Conservation (phyloP, 2,888 invertebrate species). For the Boloria selene region DNA sequence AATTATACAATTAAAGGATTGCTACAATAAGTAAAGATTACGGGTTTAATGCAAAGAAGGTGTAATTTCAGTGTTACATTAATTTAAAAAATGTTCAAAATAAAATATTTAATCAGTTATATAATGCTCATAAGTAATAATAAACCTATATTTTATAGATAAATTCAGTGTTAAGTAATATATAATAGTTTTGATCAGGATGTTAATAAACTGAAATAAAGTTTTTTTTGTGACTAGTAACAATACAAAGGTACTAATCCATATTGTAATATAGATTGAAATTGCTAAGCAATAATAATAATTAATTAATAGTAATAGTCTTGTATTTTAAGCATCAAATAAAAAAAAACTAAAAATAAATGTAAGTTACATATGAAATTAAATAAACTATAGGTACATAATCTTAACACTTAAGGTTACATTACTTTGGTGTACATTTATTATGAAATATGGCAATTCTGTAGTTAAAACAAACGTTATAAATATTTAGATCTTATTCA, state of each 20-base stretch:
- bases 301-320: constrained; percentile 9
- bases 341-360: constrained; percentile 39
- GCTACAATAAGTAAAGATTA: background rate
- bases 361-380: constrained; percentile 39
- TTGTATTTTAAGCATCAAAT: constrained; percentile 17
- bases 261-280: constrained; percentile 16
- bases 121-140: too few species aligned
- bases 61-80: background rate
- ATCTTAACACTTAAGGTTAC: constrained; percentile 51
- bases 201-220: constrained; percentile 5
- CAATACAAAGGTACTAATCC: constrained; percentile 29
- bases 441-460: constrained; percentile 24
- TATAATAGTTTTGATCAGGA: background rate
- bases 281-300: constrained; percentile 8
- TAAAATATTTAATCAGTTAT: too few species aligned
- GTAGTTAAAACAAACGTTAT: constrained; percentile 2
- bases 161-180: background rate
- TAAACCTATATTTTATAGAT: too few species aligned
- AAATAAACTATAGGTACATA: constrained; percentile 44
- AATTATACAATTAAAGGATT: constrained; percentile 15
- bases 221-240: constrained; percentile 41
- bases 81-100: too few species aligned
- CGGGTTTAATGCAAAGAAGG: background rate
- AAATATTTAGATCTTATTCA: constrained; percentile 16
- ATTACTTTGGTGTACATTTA: constrained; percentile 56